Base-by-base conservation (phyloP, 2,797 vertebrate species). In the Sebastolobus alascanus region DNA sequence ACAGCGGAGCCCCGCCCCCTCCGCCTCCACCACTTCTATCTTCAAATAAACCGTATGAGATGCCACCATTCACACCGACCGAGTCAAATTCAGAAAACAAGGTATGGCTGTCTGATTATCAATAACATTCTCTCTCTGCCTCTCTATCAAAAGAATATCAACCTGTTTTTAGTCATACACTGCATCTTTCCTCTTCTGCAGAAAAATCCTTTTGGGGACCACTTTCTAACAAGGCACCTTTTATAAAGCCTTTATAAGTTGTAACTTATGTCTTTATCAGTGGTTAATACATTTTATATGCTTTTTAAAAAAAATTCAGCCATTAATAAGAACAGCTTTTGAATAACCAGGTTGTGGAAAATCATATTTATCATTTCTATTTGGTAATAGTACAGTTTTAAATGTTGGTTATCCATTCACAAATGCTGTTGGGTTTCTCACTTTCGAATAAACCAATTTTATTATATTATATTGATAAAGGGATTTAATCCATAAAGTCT, bases 81-180 rank as follows among this genome's bases (percentile, higher is more conserved):
- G 76, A 86, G 84, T 68, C 90, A 2, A 8, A 33, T 10, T 85
- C 88, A 46, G 87, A 94, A 38, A 92, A 71, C 14, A 90, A 89
- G 90, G 92, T 96, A 87, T 35, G 76, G 14, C 65, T 8, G 37
- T 50, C 1, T 38, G 55, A 40, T 22, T 25, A 65, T 58, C 2
- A 1, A 71, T 58, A 37, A 72, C 20, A 7, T 38, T 55, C 22
- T 29, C 63, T 75, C 54, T 29, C 12, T 33, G 1, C 14, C 33
- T 31, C 7, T 22, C 35, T 27, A 14, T 50, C 4, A 27, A 18
- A 43, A 18, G 6, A 60, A 29, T 5, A 63, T 58, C 37, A 14
- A 22, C 68, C 20, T 33, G 54, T 29, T 54, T 22, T 66, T 18
- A 6, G n/a, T 11, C 6, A 2, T 20, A 6, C 5, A 13, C 20